phyloP scores from a whole-genome alignment of 2,113 vertebrate species.

The Meleagris gallopavo region DNA sequence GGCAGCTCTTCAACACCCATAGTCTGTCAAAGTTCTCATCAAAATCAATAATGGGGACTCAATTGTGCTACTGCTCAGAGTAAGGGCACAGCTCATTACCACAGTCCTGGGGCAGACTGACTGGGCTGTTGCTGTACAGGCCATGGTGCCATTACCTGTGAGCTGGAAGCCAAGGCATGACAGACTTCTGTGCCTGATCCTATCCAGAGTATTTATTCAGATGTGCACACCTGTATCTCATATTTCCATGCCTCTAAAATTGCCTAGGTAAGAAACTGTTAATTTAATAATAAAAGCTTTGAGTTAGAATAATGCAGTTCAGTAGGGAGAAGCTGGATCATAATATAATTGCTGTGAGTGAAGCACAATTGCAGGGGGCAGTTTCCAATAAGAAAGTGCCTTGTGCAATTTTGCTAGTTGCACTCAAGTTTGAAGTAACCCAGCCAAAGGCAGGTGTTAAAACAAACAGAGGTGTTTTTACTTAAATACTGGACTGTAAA shows the following conservation, averaged over 20 bases:
- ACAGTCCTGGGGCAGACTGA: background rate
- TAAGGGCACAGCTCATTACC: background rate
- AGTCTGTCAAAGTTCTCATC: conserved; percentile 22
- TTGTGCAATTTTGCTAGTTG: background rate
- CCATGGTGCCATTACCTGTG: background rate
- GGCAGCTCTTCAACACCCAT: conserved; percentile 12
- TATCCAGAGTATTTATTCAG: background rate
- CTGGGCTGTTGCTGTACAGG: background rate
- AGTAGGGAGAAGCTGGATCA: background rate
- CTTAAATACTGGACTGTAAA: conserved; percentile 13
- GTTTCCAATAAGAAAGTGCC: conserved; percentile 9
- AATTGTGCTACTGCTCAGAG: background rate
- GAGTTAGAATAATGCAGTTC: background rate
- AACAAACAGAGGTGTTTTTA: conserved; percentile 4
- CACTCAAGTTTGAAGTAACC: conserved; percentile 14
- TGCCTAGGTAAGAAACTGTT: background rate
- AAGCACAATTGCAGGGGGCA: background rate
- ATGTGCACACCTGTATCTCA: background rate
- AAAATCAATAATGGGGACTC: conserved; percentile 57
- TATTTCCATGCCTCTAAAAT: background rate
- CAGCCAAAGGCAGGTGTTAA: conserved; percentile 12
- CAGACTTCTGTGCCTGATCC: background rate
- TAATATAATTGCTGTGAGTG: background rate
- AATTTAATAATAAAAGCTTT: background rate
- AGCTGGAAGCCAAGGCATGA: background rate